These are phyloP conservation scores for Physella acuta DNA, from an alignment of 1,140 invertebrate genomes.

Conservation along the genomic window DNA sequence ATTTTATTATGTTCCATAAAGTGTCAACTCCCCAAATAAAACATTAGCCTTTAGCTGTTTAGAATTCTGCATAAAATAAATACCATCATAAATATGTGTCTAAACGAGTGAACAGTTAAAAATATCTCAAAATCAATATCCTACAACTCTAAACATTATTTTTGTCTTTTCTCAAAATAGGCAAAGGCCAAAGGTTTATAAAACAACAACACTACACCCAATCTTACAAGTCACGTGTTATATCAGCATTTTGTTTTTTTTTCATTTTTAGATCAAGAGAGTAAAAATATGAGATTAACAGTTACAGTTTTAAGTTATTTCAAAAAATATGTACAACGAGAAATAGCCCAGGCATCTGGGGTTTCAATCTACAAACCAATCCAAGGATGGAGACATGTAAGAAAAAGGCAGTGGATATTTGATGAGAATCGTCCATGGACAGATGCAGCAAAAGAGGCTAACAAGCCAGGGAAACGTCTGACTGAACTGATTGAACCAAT, in stretches of 20 bases:
- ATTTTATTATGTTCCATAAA: too few relatives aligned
- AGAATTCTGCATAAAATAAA: too few relatives aligned
- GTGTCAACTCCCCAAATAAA: too few relatives aligned
- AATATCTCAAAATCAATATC: too few relatives aligned
- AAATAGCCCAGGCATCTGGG: conserved; percentile 33
- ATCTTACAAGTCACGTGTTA: too few relatives aligned
- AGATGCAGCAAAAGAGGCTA: conserved; percentile 36
- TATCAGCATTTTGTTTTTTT: background rate
- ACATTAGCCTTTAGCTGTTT: too few relatives aligned
- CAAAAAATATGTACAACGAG: conserved; percentile 36
- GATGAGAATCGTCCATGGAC: conserved; percentile 40
- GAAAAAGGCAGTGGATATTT: conserved; percentile 32
- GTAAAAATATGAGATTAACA: conserved; percentile 32
- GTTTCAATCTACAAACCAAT: conserved; percentile 31
- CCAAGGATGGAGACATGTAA: conserved; percentile 29
- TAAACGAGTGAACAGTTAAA: too few relatives aligned
- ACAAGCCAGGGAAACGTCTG: conserved; percentile 18
- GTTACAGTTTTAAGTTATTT: conserved; percentile 30
- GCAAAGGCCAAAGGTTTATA: background rate
- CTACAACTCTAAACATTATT: too few relatives aligned
- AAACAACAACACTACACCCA: too few relatives aligned
- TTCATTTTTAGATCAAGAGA: background rate
- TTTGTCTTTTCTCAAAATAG: too few relatives aligned
- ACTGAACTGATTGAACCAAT: conserved; percentile 27
- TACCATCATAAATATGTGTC: too few relatives aligned